Evolutionary conservation across 92 coral and sea anemone species (phyloP).

Genomic region (Zoanthus sociatus): DNA sequence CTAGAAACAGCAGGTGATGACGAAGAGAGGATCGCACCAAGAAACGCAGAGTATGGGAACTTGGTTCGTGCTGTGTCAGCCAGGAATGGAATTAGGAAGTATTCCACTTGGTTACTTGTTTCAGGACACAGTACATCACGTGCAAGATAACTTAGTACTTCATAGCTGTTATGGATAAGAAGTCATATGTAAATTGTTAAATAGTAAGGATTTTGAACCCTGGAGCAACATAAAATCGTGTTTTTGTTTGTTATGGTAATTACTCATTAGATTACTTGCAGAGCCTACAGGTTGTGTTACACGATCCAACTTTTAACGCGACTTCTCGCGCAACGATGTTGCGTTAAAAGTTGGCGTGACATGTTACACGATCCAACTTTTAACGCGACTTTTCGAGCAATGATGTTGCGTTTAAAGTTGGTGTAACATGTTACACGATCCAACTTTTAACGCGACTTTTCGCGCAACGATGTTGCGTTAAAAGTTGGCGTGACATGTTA

Average conservation of each 20-base stretch:
- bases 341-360: no score
- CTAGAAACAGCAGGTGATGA: neutral
- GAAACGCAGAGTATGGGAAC: slow-evolving; percentile 45
- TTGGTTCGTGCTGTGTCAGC: neutral
- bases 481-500: no score
- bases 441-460: no score
- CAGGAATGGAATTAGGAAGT: slow-evolving; percentile 34
- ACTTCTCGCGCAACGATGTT: no score
- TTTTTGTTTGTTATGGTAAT: neutral
- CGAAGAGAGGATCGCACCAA: slow-evolving; percentile 39
- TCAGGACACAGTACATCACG: slow-evolving; percentile 35
- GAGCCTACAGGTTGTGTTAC: no score
- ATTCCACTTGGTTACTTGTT: slow-evolving; percentile 37
- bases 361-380: no score
- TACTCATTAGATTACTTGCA: no score
- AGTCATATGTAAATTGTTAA: neutral
- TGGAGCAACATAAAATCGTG: neutral
- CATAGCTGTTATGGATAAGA: neutral
- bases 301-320: no score
- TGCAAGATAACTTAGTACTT: slow-evolving; percentile 25
- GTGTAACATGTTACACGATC: no score
- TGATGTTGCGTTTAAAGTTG: no score
- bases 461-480: no score
- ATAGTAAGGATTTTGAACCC: neutral
- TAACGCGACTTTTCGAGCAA: no score